These are phyloP conservation scores for Catharus bicknelli DNA, from an alignment of 2,113 vertebrate species.

Conservation along the genomic window DNA sequence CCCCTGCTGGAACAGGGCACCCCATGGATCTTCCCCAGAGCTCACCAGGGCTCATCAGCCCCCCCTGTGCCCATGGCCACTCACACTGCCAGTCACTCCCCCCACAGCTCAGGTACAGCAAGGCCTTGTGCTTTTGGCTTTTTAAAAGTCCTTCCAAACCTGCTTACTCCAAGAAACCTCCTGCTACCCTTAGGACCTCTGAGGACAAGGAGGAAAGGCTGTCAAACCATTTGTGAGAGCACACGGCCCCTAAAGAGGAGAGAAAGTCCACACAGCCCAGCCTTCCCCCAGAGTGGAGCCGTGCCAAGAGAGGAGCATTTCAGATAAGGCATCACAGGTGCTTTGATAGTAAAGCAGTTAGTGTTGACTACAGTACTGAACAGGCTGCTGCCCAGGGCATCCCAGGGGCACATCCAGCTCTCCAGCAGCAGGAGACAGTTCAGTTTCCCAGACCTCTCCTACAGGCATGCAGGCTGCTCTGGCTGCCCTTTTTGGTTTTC, in stretches of 20 bases:
- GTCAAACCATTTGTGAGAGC: neutral
- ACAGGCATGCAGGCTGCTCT: neutral
- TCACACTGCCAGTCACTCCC: neutral
- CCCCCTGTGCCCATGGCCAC: neutral
- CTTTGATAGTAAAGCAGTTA: constrained; percentile 69
- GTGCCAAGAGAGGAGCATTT: constrained; percentile 28
- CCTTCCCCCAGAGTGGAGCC: neutral
- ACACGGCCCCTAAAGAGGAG: neutral
- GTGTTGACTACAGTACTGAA: constrained; percentile 45
- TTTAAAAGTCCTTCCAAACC: neutral
- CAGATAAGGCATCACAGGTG: constrained; percentile 81
- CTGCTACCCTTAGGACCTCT: neutral
- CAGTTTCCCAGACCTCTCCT: neutral
- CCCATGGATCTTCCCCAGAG: neutral
- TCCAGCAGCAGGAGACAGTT: neutral
- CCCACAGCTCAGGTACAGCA: neutral
- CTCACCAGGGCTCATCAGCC: neutral
- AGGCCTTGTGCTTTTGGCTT: constrained; percentile 43
- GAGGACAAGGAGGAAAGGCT: neutral
- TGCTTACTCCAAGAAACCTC: constrained; percentile 12
- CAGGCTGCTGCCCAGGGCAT: constrained; percentile 2
- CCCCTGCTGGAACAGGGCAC: neutral
- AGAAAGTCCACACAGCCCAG: constrained; percentile 1
- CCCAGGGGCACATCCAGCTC: neutral
- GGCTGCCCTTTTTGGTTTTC: neutral